A percentile compares a stretch with the other conserved stretches of the same genome.
phyloP scores from a whole-genome alignment of 2,113 vertebrate genomes.

The Tragelaphus buxtoni region DNA sequence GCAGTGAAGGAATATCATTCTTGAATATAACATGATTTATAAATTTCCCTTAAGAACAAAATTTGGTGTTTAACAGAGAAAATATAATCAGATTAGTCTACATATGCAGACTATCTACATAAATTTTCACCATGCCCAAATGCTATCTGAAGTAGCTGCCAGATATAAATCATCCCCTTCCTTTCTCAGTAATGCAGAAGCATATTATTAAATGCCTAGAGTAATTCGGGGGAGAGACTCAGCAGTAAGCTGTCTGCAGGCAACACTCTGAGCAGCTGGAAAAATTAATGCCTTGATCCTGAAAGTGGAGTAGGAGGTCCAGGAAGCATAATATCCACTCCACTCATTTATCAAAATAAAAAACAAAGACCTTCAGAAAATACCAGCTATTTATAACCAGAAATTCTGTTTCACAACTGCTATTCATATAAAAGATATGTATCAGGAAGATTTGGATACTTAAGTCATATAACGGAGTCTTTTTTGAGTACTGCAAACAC shows the following conservation, averaged over 20 bases:
- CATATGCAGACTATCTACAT: background rate
- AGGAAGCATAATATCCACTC: background rate
- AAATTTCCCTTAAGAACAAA: background rate
- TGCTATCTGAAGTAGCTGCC: background rate
- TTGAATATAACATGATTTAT: background rate
- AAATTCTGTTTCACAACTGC: background rate
- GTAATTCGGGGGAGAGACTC: background rate
- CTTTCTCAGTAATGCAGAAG: background rate
- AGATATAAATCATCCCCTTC: background rate
- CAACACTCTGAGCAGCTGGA: background rate
- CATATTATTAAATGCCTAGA: background rate
- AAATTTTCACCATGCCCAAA: background rate
- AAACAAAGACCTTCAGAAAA: background rate
- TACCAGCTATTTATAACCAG: background rate
- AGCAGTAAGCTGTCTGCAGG: background rate
- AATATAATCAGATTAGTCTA: background rate
- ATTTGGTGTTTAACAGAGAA: background rate
- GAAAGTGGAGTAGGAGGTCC: rapidly evolving
- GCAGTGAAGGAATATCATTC: background rate
- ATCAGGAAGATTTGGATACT: background rate
- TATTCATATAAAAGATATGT: background rate
- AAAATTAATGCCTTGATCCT: background rate
- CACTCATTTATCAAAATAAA: background rate
- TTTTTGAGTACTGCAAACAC: background rate
- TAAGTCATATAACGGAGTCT: background rate